A percentile compares a stretch with the other conserved stretches of the same genome.
These are phyloP conservation scores for Taurulus bubalis DNA, from an alignment of 2,113 vertebrate species.

Conservation along the genomic window DNA sequence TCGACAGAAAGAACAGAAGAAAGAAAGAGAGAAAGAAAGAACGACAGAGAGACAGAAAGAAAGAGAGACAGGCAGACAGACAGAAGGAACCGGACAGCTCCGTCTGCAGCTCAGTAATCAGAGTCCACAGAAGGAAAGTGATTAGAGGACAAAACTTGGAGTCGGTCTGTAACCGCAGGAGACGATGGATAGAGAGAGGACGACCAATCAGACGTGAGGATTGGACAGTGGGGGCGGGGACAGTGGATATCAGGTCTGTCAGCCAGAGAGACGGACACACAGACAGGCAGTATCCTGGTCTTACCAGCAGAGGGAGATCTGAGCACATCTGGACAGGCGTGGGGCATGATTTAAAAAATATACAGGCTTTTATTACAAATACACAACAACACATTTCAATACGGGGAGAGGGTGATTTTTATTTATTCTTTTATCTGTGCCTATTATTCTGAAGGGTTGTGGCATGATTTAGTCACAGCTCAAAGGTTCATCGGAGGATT, in stretches of 20 bases:
- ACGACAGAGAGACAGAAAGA: not conserved
- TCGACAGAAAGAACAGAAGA: not conserved
- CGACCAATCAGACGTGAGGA: conserved; percentile 69
- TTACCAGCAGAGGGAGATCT: conserved; percentile 85
- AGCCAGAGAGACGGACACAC: conserved; percentile 46
- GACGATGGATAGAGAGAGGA: conserved; percentile 37
- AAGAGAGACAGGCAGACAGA: no score
- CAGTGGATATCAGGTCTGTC: conserved; percentile 64
- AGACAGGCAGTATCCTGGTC: conserved; percentile 71
- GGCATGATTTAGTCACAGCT: not conserved
- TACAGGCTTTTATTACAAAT: conserved; percentile 56
- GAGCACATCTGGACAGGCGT: conserved; percentile 81
- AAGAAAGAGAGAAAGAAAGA: not conserved
- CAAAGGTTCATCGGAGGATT: not conserved
- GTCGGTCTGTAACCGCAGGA: conserved; percentile 54
- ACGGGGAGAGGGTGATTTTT: not conserved
- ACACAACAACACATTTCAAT: conserved; percentile 18
- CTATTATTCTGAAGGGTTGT: conserved; percentile 6
- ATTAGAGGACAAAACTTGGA: conserved; percentile 29
- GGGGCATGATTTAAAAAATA: conserved; percentile 74
- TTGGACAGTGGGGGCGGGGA: conserved; percentile 58
- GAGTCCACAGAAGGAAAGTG: conserved; percentile 40
- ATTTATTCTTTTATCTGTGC: not conserved
- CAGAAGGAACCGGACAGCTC: not conserved
- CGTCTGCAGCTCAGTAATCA: conserved; percentile 19